Conservation (phyloP, 2,888 invertebrate genomes). For the Agriopis marginaria region DNA sequence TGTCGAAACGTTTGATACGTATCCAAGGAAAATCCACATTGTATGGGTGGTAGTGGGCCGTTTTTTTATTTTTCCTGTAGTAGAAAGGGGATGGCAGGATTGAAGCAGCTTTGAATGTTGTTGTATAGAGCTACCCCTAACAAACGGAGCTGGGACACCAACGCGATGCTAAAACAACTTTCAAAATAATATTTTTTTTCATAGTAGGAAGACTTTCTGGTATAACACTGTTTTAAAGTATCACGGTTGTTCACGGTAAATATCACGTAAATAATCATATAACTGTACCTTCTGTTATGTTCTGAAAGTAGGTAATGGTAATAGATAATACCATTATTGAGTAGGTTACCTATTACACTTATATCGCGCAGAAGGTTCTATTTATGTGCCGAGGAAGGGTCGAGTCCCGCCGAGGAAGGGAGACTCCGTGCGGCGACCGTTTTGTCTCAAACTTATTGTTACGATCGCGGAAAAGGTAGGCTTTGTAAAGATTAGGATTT, state of each 20-base stretch:
- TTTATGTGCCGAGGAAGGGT: neutral
- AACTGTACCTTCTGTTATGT: too few relatives aligned
- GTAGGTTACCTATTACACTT: neutral
- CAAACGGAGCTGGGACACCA: neutral
- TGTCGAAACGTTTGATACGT: too few relatives aligned
- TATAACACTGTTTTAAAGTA: too few relatives aligned
- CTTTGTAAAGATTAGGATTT: slow-evolving; percentile 5
- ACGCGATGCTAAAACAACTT: neutral
- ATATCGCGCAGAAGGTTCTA: neutral
- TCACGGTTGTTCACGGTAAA: too few relatives aligned
- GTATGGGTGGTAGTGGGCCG: too few relatives aligned
- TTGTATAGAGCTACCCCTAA: neutral
- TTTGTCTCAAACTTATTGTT: slow-evolving; percentile 9
- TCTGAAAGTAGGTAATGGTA: neutral
- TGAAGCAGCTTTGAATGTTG: neutral
- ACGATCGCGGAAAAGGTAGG: slow-evolving; percentile 1
- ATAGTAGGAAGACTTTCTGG: too few relatives aligned
- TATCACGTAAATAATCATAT: too few relatives aligned
- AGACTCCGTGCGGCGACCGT: neutral
- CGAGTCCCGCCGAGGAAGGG: neutral
- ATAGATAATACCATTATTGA: neutral
- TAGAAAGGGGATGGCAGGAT: too few relatives aligned
- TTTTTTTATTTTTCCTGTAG: too few relatives aligned
- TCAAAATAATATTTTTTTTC: too few relatives aligned
- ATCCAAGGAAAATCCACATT: too few relatives aligned